phyloP scores from a whole-genome alignment of 1,140 invertebrate species.

The Drosophila athabasca region DNA sequence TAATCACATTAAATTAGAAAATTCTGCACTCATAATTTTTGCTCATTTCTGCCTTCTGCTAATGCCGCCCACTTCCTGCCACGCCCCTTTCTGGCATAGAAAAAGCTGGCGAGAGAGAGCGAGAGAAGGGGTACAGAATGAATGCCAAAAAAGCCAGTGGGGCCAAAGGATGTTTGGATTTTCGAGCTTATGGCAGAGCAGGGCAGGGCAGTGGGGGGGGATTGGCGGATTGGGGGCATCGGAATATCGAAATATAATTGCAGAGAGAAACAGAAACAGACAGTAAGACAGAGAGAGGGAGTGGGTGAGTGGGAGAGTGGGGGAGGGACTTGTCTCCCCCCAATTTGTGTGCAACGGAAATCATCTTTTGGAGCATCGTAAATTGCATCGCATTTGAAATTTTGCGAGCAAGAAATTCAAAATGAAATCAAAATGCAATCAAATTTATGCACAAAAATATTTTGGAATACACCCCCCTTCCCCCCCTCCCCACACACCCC shows the following conservation, averaged over 20 bases:
- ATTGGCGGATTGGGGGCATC: no score
- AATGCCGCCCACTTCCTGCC: conserved; percentile 24
- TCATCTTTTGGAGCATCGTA: conserved; percentile 51
- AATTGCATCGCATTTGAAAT: conserved; percentile 33
- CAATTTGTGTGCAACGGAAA: conserved; percentile 18
- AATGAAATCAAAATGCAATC: conserved; percentile 53
- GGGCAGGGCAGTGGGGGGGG: not conserved
- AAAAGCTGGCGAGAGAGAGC: conserved; percentile 1
- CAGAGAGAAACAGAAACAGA: no score
- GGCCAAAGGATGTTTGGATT: conserved; percentile 8
- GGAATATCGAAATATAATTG: no score
- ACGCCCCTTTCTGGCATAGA: conserved; percentile 34
- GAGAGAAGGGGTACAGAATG: not conserved
- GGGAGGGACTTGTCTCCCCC: no score
- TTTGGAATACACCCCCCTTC: not conserved
- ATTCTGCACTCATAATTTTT: conserved; percentile 50
- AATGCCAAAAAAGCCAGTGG: conserved; percentile 47
- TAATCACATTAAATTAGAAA: conserved; percentile 53
- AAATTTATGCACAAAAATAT: conserved; percentile 57
- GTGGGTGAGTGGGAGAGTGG: no score
- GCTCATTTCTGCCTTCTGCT: conserved; percentile 21
- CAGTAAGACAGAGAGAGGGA: no score
- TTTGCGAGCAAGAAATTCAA: not conserved
- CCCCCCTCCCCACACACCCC: no score
- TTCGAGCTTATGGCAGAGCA: no score